phyloP scores from a whole-genome alignment of 2,888 invertebrate species.

The Cactoblastis cactorum region DNA sequence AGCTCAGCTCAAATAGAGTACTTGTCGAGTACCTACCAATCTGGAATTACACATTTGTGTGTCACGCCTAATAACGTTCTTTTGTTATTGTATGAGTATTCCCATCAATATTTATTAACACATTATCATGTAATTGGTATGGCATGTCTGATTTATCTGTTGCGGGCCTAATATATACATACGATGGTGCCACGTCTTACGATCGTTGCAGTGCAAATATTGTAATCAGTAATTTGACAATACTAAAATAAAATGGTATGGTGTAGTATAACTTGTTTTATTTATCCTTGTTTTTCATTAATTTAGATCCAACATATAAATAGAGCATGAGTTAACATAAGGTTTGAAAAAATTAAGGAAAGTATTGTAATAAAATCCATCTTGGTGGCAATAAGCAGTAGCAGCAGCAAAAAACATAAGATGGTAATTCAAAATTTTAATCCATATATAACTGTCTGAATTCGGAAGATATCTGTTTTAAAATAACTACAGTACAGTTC shows the following conservation, averaged over 20 bases:
- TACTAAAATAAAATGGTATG: conserved; percentile 68
- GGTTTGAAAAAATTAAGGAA: too few relatives aligned
- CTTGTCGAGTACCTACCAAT: not conserved
- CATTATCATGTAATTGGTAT: conserved; percentile 23
- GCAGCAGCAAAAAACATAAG: too few relatives aligned
- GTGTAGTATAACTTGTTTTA: conserved; percentile 49
- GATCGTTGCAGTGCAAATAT: conserved; percentile 24
- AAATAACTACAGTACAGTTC: too few relatives aligned
- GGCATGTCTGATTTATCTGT: conserved; percentile 25
- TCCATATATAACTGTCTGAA: too few relatives aligned
- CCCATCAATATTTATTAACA: conserved; percentile 25
- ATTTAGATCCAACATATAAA: too few relatives aligned
- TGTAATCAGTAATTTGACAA: conserved; percentile 65
- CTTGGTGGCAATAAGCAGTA: too few relatives aligned
- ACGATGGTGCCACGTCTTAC: conserved; percentile 22
- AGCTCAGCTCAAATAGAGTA: too few relatives aligned
- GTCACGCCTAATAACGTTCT: not conserved
- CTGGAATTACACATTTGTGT: conserved; percentile 3
- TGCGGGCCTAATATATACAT: conserved; percentile 23
- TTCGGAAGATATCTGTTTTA: too few relatives aligned
- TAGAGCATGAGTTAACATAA: too few relatives aligned
- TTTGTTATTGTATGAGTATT: conserved; percentile 9
- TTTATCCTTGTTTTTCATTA: too few relatives aligned
- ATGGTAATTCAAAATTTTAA: too few relatives aligned
- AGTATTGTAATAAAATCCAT: too few relatives aligned